phyloP scores from a whole-genome alignment of 2,113 vertebrate species.

The Rhipidura dahli region DNA sequence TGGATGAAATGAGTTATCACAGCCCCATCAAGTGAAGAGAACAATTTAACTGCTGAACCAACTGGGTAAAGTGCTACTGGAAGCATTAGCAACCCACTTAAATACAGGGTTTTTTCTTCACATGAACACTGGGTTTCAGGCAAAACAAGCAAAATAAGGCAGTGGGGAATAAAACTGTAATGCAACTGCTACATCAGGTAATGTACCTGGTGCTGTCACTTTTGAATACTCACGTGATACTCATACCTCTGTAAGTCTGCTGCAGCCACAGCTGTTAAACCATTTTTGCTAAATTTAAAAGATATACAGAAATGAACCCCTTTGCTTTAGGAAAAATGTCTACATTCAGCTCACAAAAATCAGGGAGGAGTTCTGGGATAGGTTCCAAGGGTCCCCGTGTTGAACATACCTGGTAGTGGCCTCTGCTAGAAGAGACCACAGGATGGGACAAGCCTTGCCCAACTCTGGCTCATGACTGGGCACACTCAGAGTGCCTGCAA shows the following conservation, averaged over 20 bases:
- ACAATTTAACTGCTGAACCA: background rate
- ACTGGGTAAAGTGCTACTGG: background rate
- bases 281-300: background rate
- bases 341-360: background rate
- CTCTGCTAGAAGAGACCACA: background rate
- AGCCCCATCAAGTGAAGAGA: background rate
- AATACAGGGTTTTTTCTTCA: background rate
- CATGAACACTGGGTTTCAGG: background rate
- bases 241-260: background rate
- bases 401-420: background rate
- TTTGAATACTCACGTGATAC: background rate
- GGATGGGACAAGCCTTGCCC: background rate
- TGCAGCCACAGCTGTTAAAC: background rate
- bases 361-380: background rate
- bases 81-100: background rate
- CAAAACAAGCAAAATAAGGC: background rate
- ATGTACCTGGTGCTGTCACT: background rate
- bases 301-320: accelerated
- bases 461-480: background rate
- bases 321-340: background rate
- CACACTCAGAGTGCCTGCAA: background rate
- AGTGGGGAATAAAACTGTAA: background rate
- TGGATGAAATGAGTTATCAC: background rate
- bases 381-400: background rate
- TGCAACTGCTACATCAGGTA: background rate